Conservation (phyloP, 2,113 vertebrate species). For the Gavia stellata region DNA sequence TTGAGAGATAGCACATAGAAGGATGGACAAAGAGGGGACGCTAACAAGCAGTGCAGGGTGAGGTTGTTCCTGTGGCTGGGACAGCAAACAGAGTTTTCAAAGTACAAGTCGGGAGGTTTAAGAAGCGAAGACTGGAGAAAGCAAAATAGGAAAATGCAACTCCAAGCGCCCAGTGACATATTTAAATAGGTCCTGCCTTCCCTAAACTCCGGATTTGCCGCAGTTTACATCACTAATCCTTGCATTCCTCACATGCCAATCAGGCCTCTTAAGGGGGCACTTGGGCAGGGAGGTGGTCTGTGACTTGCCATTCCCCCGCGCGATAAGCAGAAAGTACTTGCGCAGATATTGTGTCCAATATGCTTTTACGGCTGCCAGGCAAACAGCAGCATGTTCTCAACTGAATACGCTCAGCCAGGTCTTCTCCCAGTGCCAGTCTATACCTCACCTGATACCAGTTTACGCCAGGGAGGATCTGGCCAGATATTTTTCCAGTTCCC, state of each 20-base stretch:
- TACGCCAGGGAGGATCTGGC: background rate
- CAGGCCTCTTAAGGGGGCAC: constrained; percentile 33
- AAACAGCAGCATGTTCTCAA: background rate
- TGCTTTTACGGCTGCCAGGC: background rate
- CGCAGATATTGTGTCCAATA: background rate
- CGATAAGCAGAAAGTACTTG: background rate
- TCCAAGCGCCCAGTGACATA: background rate
- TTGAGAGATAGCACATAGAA: background rate
- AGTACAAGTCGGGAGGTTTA: background rate
- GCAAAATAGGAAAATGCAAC: background rate
- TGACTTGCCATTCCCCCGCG: background rate
- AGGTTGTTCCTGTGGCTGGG: background rate
- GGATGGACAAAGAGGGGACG: background rate
- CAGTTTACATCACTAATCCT: constrained; percentile 51
- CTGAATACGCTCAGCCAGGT: background rate
- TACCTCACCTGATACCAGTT: background rate
- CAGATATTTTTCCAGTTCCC: background rate
- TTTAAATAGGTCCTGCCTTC: background rate
- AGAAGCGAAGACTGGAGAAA: background rate
- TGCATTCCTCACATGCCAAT: constrained; percentile 52
- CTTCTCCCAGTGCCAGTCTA: background rate
- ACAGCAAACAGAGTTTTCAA: background rate
- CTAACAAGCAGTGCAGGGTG: background rate
- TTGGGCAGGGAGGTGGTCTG: constrained; percentile 5
- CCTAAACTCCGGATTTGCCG: background rate